A percentile compares a stretch with the other conserved stretches of the same genome.
Evolutionary conservation across 2,888 invertebrate genomes (phyloP).

Genomic region (Lysandra bellargus): DNA sequence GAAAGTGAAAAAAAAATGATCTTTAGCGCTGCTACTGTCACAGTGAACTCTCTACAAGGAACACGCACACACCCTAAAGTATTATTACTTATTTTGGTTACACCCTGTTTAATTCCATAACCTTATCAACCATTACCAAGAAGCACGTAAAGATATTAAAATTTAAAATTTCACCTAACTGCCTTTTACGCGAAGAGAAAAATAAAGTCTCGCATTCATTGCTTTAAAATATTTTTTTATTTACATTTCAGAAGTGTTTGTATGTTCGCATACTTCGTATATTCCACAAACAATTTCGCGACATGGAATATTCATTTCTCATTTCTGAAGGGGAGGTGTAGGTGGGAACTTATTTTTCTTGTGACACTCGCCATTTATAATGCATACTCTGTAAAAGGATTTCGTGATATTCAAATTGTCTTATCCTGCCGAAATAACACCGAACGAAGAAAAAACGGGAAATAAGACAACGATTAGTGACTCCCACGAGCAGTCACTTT

Average conservation of each 20-base stretch:
- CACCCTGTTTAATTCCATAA: neutral
- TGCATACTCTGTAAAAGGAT: conserved; percentile 21
- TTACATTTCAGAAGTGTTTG: conserved; percentile 33
- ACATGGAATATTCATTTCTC: conserved; percentile 52
- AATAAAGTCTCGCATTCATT: neutral
- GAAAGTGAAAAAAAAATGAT: too few species aligned
- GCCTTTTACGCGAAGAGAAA: neutral
- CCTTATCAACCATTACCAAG: neutral
- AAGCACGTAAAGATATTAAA: conserved; percentile 10
- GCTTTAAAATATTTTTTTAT: conserved; percentile 15
- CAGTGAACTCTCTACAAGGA: too few species aligned
- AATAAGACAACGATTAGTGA: conserved; percentile 12
- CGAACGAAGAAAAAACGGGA: neutral
- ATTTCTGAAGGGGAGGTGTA: conserved; percentile 39
- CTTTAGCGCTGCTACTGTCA: too few species aligned
- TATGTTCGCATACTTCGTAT: conserved; percentile 36
- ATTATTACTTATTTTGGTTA: too few species aligned
- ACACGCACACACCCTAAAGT: too few species aligned
- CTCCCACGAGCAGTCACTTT: neutral
- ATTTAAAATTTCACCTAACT: conserved; percentile 6
- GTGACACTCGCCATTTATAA: conserved; percentile 23
- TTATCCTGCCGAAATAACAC: neutral
- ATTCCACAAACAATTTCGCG: conserved; percentile 37
- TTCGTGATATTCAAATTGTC: conserved; percentile 22
- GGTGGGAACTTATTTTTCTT: conserved; percentile 29